A percentile compares a stretch with the other conserved stretches of the same genome.
phyloP scores from a whole-genome alignment of 2,888 invertebrate species.

The Melieria omissa region DNA sequence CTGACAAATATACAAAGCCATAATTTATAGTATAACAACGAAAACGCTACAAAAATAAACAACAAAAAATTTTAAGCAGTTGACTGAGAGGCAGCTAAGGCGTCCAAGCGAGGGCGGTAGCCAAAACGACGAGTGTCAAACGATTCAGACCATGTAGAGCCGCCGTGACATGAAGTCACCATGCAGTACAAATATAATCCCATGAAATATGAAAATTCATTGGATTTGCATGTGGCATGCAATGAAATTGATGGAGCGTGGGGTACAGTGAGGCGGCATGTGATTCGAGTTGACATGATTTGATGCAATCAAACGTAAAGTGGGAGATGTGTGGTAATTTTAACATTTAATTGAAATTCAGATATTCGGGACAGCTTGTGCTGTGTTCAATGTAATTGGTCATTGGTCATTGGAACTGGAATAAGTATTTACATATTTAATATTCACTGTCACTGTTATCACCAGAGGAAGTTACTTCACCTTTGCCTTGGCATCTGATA shows the following conservation, averaged over 20 bases:
- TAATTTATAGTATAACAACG: conserved; percentile 59
- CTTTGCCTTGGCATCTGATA: no score
- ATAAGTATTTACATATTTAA: no score
- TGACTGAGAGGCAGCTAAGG: background rate
- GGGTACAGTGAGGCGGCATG: background rate
- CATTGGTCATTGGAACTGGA: no score
- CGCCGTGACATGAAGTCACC: no score
- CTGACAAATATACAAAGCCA: conserved; percentile 55
- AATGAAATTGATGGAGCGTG: background rate
- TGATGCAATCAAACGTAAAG: conserved; percentile 20
- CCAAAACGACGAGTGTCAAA: background rate
- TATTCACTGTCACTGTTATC: no score
- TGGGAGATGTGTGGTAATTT: no score
- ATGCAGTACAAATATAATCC: conserved; percentile 22
- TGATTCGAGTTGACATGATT: background rate
- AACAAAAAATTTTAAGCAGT: background rate
- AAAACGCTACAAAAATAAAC: background rate
- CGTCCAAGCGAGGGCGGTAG: background rate
- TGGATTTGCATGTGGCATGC: conserved; percentile 6
- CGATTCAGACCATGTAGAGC: no score
- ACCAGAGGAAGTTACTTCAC: no score
- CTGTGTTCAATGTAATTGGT: no score
- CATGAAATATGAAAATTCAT: conserved; percentile 31
- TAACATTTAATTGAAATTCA: no score
- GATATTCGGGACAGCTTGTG: no score